Conservation (phyloP, 2,797 vertebrate genomes). For the Nyctibius grandis region DNA sequence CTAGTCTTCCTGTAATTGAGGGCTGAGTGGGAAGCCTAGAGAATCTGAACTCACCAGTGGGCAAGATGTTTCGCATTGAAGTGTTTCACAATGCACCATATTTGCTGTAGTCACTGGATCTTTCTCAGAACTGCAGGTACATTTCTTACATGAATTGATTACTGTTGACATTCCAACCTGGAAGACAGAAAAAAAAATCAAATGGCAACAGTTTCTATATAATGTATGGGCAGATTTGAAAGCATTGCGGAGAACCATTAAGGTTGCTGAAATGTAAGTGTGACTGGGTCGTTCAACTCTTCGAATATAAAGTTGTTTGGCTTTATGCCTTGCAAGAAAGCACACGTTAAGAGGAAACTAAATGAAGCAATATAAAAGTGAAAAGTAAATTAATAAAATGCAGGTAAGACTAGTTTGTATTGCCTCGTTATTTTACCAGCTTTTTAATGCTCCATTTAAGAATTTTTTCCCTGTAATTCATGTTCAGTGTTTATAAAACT, state of each 20-base stretch:
- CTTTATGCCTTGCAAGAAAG: not conserved
- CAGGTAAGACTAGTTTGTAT: not conserved
- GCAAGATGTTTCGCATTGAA: constrained; percentile 58
- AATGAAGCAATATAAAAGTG: not conserved
- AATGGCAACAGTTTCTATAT: not conserved
- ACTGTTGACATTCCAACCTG: constrained; percentile 68
- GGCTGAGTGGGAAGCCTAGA: not conserved
- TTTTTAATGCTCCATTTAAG: not conserved
- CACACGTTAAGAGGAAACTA: not conserved
- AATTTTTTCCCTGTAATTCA: not conserved
- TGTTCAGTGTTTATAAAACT: not conserved
- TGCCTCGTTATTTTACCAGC: not conserved
- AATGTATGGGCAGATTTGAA: not conserved
- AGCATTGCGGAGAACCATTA: not conserved
- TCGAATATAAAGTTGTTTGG: not conserved
- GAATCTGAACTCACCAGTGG: constrained; percentile 43
- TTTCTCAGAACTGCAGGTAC: constrained; percentile 65
- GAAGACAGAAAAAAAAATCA: not conserved
- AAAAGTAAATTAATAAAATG: not conserved
- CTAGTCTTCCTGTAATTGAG: not conserved
- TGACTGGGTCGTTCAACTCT: not conserved
- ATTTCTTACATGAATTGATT: constrained; percentile 68
- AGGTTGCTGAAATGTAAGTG: not conserved
- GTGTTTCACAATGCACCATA: constrained; percentile 18
- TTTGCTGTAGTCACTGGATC: constrained; percentile 36